phyloP scores from a whole-genome alignment of 2,797 vertebrate species.

The Hozukius guyotensis region DNA sequence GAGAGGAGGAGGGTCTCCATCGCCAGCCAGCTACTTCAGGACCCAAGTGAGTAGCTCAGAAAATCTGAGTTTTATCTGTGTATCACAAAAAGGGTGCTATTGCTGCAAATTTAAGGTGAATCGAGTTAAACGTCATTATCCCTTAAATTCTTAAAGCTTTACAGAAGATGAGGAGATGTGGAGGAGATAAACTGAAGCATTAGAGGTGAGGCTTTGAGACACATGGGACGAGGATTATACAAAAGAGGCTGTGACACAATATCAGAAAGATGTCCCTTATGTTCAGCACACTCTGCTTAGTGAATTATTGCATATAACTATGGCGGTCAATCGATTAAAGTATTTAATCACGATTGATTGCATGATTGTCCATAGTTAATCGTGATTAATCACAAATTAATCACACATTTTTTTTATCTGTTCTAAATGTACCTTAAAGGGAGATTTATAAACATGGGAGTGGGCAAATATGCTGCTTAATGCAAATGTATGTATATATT shows the following conservation, averaged over 20 bases:
- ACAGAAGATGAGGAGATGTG: background rate
- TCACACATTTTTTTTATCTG: too few relatives aligned
- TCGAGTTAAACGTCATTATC: background rate
- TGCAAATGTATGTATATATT: too few relatives aligned
- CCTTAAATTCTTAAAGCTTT: background rate
- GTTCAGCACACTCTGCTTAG: background rate
- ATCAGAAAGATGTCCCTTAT: background rate
- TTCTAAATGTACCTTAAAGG: too few relatives aligned
- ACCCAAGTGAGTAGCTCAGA: conserved; percentile 89
- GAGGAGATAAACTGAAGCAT: background rate
- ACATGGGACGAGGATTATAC: background rate
- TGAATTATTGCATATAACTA: background rate
- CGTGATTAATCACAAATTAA: too few relatives aligned
- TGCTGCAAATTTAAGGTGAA: conserved; percentile 3
- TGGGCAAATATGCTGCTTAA: too few relatives aligned
- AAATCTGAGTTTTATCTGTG: background rate
- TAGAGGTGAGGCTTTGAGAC: background rate
- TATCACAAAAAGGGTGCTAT: background rate
- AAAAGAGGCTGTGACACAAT: background rate
- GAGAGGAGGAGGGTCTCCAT: conserved; percentile 95
- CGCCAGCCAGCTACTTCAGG: conserved; percentile 92
- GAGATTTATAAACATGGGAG: too few relatives aligned
- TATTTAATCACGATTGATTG: too few relatives aligned
- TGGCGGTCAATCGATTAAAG: too few relatives aligned
- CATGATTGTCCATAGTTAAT: too few relatives aligned